Evolutionary conservation across 2,113 vertebrate species (phyloP).

Genomic region (Erpornis zantholeuca): DNA sequence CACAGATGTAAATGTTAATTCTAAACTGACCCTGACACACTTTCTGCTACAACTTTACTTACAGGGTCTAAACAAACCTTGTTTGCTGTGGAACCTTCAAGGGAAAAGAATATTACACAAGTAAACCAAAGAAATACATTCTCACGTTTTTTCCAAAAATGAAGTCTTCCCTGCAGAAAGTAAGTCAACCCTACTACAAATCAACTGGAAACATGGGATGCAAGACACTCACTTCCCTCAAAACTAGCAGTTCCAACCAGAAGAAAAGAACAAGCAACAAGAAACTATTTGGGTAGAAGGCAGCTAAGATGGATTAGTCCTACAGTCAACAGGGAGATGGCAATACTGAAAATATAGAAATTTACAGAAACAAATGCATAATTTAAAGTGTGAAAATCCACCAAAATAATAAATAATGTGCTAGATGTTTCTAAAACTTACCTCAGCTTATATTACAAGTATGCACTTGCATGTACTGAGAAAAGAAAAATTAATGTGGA

Average conservation of each 20-base stretch:
- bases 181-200: background rate
- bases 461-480: background rate
- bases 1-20: constrained; percentile 1
- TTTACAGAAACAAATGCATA: background rate
- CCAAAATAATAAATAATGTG: background rate
- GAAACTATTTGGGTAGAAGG: background rate
- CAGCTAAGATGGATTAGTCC: background rate
- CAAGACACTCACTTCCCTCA: background rate
- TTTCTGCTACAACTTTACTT: background rate
- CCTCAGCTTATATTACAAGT: background rate
- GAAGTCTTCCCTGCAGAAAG: background rate
- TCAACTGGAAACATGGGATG: background rate
- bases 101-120: background rate
- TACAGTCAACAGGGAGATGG: background rate
- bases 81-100: background rate
- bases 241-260: background rate
- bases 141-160: background rate
- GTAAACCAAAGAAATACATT: background rate
- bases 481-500: background rate
- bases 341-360: background rate
- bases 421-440: background rate
- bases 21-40: background rate
- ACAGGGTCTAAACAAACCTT: background rate
- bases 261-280: background rate
- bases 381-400: background rate